phyloP scores from a whole-genome alignment of 2,888 invertebrate species.

The Xanthostigma xanthostigma region DNA sequence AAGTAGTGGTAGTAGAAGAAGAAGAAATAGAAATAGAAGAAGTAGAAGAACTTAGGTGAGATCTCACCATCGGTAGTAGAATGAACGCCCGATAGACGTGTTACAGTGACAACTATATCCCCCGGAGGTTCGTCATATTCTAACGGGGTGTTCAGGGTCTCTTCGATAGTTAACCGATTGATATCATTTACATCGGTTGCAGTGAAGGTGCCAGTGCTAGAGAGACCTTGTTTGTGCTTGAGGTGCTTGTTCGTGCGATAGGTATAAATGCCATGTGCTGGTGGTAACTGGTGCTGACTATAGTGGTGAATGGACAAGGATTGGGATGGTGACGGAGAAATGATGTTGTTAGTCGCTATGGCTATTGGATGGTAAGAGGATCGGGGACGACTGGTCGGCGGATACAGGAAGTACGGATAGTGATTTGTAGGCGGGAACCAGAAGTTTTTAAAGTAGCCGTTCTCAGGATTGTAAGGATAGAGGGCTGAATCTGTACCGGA shows the following conservation, averaged over 20 bases:
- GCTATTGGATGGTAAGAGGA: constrained; percentile 19
- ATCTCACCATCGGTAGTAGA: constrained; percentile 5
- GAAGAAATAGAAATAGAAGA: background rate
- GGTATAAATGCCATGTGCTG: constrained; percentile 18
- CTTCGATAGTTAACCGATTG: constrained; percentile 15
- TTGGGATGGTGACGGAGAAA: constrained; percentile 29
- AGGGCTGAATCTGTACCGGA: constrained; percentile 42
- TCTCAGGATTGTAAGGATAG: constrained; percentile 35
- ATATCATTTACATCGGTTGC: constrained; percentile 22
- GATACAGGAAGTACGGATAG: constrained; percentile 45
- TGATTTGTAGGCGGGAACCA: constrained; percentile 37
- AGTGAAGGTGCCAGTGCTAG: constrained; percentile 24
- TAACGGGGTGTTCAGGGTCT: constrained; percentile 5
- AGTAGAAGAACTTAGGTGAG: background rate
- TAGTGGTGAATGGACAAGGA: constrained; percentile 25
- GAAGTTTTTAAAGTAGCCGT: constrained; percentile 37
- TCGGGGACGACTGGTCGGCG: constrained; percentile 26
- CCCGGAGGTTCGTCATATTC: constrained; percentile 3
- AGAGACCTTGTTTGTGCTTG: constrained; percentile 20
- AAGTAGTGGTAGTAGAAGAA: background rate
- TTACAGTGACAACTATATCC: constrained; percentile 6
- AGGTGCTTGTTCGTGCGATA: constrained; percentile 17
- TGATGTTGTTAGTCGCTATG: constrained; percentile 1
- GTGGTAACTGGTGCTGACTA: constrained; percentile 21
- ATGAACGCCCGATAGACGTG: constrained; percentile 3